A percentile compares a stretch with the other conserved stretches of the same genome.
Evolutionary conservation across 2,888 invertebrate genomes (phyloP).

Genomic region (Papilio demoleus): DNA sequence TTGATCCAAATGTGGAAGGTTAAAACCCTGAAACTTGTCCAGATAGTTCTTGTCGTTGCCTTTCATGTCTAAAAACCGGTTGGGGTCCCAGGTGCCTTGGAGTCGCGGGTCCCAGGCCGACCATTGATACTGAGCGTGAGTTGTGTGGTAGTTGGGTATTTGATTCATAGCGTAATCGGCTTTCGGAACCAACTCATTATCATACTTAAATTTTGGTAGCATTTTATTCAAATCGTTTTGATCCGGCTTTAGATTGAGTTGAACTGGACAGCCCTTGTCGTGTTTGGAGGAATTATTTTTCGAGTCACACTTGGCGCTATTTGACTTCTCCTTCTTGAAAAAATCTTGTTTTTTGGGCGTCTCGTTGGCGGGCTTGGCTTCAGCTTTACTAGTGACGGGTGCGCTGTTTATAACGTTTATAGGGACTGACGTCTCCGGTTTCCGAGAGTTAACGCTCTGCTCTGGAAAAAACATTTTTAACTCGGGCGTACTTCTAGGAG

Average conservation of each 20-base stretch:
- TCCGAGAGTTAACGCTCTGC: constrained; percentile 62
- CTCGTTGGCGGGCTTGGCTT: constrained; percentile 66
- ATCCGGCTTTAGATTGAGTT: constrained; percentile 69
- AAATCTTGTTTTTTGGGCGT: constrained; percentile 79
- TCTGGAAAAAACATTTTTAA: constrained; percentile 80
- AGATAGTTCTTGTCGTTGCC: constrained; percentile 82
- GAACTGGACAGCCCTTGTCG: constrained; percentile 72
- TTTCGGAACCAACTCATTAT: constrained; percentile 82
- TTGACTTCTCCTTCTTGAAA: constrained; percentile 80
- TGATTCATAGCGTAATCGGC: constrained; percentile 86
- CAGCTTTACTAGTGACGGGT: constrained; percentile 67
- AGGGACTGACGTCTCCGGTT: constrained; percentile 76
- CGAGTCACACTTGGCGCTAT: constrained; percentile 64
- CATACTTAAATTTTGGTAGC: constrained; percentile 78
- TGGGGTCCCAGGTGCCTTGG: constrained; percentile 81
- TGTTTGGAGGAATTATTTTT: constrained; percentile 73
- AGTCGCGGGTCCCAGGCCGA: constrained; percentile 84
- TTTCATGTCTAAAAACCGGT: constrained; percentile 77
- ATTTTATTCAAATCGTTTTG: constrained; percentile 83
- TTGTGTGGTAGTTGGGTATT: constrained; percentile 86
- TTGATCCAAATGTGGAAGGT: constrained; percentile 83
- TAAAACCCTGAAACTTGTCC: constrained; percentile 84
- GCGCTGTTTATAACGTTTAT: constrained; percentile 76
- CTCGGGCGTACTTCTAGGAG: constrained; percentile 73
- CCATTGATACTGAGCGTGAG: constrained; percentile 85